A percentile compares a stretch with the other conserved stretches of the same genome.
These are phyloP conservation scores for Zootoca vivipara DNA, from an alignment of 2,113 vertebrate genomes.

Conservation along the genomic window DNA sequence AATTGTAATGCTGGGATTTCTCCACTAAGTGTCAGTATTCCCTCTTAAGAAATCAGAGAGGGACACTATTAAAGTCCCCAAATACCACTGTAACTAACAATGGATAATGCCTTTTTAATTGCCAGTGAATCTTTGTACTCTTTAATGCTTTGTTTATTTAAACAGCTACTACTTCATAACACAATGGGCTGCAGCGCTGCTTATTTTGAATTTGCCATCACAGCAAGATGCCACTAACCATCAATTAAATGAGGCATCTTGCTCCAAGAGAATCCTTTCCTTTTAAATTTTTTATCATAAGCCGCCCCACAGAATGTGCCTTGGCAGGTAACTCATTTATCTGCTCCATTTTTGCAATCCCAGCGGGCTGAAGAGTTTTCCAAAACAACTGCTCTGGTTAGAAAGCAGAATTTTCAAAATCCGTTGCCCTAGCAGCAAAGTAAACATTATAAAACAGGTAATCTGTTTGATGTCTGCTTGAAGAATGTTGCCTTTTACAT, in stretches of 20 bases:
- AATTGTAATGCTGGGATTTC: slow-evolving; percentile 21
- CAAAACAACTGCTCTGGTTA: slow-evolving; percentile 25
- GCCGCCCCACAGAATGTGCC: background rate
- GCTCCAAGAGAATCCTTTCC: slow-evolving; percentile 14
- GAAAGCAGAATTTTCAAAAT: background rate
- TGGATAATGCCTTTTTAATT: slow-evolving; percentile 26
- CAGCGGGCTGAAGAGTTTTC: background rate
- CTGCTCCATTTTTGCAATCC: slow-evolving; percentile 5
- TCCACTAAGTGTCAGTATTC: slow-evolving; percentile 61
- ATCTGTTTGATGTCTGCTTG: background rate
- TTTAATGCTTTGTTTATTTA: slow-evolving; percentile 35
- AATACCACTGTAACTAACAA: slow-evolving; percentile 15
- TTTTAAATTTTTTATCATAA: background rate
- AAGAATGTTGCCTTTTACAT: background rate
- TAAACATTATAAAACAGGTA: background rate
- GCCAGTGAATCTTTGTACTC: slow-evolving; percentile 4
- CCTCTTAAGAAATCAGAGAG: background rate
- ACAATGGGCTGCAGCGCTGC: slow-evolving; percentile 3
- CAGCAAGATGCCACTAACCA: slow-evolving; percentile 4
- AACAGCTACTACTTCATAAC: slow-evolving; percentile 24
- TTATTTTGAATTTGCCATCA: slow-evolving; percentile 13
- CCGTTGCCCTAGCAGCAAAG: background rate
- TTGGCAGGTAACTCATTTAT: slow-evolving; percentile 10
- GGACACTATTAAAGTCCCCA: background rate
- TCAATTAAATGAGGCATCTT: background rate